A percentile compares a stretch with the other conserved stretches of the same genome.
Evolutionary conservation across 2,888 invertebrate genomes (phyloP).

Genomic region (Andrena dorsata): DNA sequence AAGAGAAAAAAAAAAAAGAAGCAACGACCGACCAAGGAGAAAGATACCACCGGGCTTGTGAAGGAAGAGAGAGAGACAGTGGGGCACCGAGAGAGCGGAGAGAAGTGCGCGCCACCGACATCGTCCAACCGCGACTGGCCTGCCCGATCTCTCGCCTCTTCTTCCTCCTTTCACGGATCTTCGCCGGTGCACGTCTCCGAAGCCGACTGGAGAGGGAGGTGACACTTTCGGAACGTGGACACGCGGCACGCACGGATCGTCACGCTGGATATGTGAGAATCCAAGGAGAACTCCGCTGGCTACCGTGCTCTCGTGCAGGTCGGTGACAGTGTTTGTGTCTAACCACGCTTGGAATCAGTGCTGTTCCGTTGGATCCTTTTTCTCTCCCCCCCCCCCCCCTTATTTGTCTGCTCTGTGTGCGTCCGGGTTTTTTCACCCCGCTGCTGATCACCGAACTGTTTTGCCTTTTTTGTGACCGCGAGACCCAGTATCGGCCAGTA

Average conservation of each 20-base stretch:
- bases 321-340: slow-evolving; percentile 59
- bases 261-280: slow-evolving; percentile 67
- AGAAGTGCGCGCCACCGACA: slow-evolving; percentile 67
- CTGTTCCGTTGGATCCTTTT: slow-evolving; percentile 20
- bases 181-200: slow-evolving; percentile 67
- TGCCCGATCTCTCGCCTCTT: slow-evolving; percentile 68
- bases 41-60: background rate
- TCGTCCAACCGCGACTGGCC: slow-evolving; percentile 64
- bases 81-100: slow-evolving; percentile 3
- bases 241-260: slow-evolving; percentile 73
- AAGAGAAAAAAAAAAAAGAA: slow-evolving; percentile 6
- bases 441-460: background rate
- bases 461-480: slow-evolving; percentile 10
- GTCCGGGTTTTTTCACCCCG: background rate
- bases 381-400: background rate
- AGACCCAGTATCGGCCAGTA: slow-evolving; percentile 8
- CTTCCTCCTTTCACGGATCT: slow-evolving; percentile 76
- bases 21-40: background rate
- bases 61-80: slow-evolving; percentile 5
- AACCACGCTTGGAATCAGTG: slow-evolving; percentile 34
- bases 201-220: slow-evolving; percentile 67
- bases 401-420: background rate
- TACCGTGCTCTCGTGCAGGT: slow-evolving; percentile 66
- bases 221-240: slow-evolving; percentile 74
- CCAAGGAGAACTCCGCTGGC: slow-evolving; percentile 59